Percentiles rank a stretch among this genome's conserved stretches.
Conservation (phyloP, 2,113 vertebrate genomes). For the Globicephala melas region DNA sequence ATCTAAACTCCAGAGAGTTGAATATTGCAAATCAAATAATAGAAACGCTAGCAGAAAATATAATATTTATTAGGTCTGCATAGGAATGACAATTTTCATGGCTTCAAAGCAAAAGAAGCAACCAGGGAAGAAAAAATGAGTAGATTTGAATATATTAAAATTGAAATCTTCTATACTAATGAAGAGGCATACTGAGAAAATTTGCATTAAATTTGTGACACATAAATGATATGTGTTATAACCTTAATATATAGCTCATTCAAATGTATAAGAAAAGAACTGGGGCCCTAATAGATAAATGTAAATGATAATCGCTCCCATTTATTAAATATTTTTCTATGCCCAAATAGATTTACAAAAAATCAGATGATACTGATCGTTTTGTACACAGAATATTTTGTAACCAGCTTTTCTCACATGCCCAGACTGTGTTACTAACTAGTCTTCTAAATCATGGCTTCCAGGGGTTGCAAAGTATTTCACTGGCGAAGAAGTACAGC, state of each 20-base stretch:
- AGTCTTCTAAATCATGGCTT: background rate
- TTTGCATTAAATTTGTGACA: background rate
- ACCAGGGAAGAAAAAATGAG: background rate
- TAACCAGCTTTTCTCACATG: background rate
- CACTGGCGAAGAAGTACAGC: background rate
- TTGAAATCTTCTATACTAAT: background rate
- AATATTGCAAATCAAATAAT: slow-evolving; percentile 2
- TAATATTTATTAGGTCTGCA: background rate
- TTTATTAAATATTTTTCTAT: slow-evolving; percentile 11
- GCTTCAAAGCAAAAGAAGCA: background rate
- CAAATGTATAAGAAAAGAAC: background rate
- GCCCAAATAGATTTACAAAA: background rate
- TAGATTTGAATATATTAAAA: slow-evolving; percentile 28
- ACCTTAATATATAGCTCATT: background rate
- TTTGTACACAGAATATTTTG: background rate
- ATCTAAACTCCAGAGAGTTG: background rate
- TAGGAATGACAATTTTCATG: background rate
- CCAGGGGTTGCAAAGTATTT: background rate
- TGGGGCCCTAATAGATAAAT: background rate
- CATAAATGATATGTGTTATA: background rate
- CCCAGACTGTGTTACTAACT: background rate
- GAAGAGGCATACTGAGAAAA: background rate
- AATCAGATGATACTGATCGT: background rate
- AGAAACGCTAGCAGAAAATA: background rate
- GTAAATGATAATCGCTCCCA: background rate